Evolutionary conservation across 2,888 invertebrate species (phyloP).

Genomic region (Diachrysia chrysitis): DNA sequence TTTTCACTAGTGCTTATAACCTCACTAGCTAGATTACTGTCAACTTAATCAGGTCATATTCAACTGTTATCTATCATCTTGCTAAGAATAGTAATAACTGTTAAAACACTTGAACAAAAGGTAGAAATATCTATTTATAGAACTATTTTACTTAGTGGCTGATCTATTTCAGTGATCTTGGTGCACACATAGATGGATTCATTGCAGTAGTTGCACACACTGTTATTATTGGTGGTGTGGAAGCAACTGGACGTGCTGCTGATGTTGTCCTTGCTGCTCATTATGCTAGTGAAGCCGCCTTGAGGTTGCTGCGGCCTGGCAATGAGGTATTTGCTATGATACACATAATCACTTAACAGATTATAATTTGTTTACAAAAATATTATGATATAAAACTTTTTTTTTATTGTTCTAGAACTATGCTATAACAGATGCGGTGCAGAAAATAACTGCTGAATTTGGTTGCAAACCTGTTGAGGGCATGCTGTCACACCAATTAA

Average conservation of each 20-base stretch:
- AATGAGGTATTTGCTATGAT: conserved; percentile 90
- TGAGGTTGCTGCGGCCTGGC: conserved; percentile 97
- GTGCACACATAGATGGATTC: conserved; percentile 99
- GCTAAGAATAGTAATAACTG: not conserved
- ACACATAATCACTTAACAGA: not conserved
- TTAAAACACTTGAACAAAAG: not conserved
- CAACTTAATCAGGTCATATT: conserved; percentile 7
- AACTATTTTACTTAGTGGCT: conserved; percentile 19
- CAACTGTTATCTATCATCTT: not conserved
- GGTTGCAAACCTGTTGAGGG: conserved; percentile 99
- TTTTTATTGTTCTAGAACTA: conserved; percentile 91
- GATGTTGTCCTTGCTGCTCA: conserved; percentile 99
- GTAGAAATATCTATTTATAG: not conserved
- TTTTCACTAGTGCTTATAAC: conserved; percentile 23
- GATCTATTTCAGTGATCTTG: conserved; percentile 94
- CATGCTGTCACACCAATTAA: conserved; percentile 98
- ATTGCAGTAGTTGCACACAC: conserved; percentile 99
- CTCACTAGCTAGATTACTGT: conserved; percentile 19
- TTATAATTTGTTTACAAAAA: not conserved
- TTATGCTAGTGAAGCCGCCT: conserved; percentile 97
- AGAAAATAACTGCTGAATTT: conserved; percentile 97
- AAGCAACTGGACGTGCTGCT: conserved; percentile 96
- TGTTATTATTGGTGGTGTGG: conserved; percentile 94
- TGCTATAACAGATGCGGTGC: conserved; percentile 96
- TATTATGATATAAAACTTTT: not conserved